Evolutionary conservation across 64 coral and sea anemone species (phyloP).

Genomic region (Dendronephthya gigantea): DNA sequence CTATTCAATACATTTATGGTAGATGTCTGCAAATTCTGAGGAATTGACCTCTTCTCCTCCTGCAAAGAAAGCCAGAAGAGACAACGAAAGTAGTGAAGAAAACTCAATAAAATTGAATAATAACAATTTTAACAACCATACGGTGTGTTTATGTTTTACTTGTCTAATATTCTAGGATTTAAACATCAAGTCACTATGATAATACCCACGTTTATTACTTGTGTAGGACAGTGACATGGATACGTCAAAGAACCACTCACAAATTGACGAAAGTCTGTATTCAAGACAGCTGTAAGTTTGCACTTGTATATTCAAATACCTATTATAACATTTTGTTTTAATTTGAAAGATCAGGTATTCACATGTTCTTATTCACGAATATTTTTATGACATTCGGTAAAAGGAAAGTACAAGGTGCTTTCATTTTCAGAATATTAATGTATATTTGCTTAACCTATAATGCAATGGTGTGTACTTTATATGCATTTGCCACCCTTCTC

Average conservation of each 20-base stretch:
- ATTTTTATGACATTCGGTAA: no score
- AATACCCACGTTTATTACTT: background rate
- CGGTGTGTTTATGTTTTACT: constrained; percentile 29
- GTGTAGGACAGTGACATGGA: constrained; percentile 9
- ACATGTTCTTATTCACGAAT: no score
- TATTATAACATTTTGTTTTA: background rate
- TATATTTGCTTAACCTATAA: no score
- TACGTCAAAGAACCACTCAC: constrained; percentile 37
- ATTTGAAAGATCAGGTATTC: no score
- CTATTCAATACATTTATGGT: constrained; percentile 35
- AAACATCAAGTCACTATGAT: background rate
- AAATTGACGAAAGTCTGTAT: constrained; percentile 95
- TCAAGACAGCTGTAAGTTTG: constrained; percentile 83
- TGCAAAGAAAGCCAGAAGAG: constrained; percentile 48
- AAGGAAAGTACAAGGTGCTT: no score
- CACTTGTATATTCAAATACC: background rate
- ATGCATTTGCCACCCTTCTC: no score
- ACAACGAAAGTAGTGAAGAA: constrained; percentile 21
- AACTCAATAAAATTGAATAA: constrained; percentile 45
- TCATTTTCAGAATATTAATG: no score
- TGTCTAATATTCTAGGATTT: background rate
- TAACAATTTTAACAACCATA: constrained; percentile 65
- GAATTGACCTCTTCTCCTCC: constrained; percentile 54
- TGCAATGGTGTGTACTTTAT: no score
- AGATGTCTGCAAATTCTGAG: constrained; percentile 72